Evolutionary conservation across 1,140 invertebrate genomes (phyloP).

Genomic region (Eueides isabella): DNA sequence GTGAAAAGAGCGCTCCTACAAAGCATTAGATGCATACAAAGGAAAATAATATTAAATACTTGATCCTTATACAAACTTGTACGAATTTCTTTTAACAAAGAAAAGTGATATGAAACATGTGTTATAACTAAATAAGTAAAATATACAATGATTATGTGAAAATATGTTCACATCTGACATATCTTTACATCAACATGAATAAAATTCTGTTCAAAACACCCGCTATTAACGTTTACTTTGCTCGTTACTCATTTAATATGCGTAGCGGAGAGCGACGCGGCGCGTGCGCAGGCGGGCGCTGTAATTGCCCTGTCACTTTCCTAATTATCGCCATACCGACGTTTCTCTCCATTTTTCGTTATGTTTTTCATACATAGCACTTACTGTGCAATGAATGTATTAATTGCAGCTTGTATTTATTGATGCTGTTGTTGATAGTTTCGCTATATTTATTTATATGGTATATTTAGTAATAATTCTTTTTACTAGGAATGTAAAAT

Average conservation of each 20-base stretch:
- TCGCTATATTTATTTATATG: constrained; percentile 1
- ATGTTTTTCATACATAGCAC: constrained; percentile 18
- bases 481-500: background rate
- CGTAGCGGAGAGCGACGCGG: constrained; percentile 18
- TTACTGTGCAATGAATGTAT: constrained; percentile 22
- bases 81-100: no score
- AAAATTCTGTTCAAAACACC: background rate
- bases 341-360: constrained; percentile 35
- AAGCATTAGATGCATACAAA: no score
- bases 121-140: background rate
- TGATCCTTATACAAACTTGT: no score
- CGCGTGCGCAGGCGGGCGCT: constrained; percentile 33
- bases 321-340: constrained; percentile 47
- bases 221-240: background rate
- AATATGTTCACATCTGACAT: background rate
- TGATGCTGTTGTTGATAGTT: constrained; percentile 5
- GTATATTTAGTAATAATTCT: background rate
- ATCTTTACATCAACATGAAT: constrained; percentile 3
- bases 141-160: background rate
- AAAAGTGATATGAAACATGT: background rate
- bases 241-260: constrained; percentile 7
- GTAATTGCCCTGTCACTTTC: constrained; percentile 53
- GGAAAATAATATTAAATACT: no score
- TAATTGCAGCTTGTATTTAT: constrained; percentile 21
- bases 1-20: no score